Percentiles rank a stretch among this genome's conserved stretches.
These are phyloP conservation scores for Amorpha juglandis DNA, from an alignment of 2,888 invertebrate species.

Conservation along the genomic window DNA sequence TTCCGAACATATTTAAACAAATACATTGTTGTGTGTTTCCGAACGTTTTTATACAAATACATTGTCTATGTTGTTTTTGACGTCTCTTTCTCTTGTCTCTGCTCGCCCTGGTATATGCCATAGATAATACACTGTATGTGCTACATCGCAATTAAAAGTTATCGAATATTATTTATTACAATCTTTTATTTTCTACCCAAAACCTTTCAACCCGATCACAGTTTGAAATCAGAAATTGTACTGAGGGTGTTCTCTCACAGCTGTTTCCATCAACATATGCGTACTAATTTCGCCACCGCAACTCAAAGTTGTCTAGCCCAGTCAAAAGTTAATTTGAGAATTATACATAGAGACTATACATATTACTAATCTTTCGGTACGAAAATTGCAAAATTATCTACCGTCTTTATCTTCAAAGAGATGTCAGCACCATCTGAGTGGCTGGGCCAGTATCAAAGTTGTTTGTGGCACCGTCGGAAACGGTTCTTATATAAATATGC, in stretches of 20 bases:
- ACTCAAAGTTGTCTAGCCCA: constrained; percentile 58
- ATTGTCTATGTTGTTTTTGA: too few relatives aligned
- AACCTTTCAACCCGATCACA: constrained; percentile 58
- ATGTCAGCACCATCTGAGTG: constrained; percentile 78
- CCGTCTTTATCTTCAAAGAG: constrained; percentile 83
- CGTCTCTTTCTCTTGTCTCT: too few relatives aligned
- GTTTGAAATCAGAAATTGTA: constrained; percentile 59
- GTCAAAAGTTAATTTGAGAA: constrained; percentile 77
- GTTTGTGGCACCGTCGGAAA: constrained; percentile 71
- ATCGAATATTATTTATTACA: too few relatives aligned
- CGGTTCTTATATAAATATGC: constrained; percentile 67
- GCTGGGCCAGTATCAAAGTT: constrained; percentile 77
- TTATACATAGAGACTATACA: constrained; percentile 74
- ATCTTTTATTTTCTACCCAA: too few relatives aligned
- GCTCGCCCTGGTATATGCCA: too few relatives aligned
- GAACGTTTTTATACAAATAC: too few relatives aligned
- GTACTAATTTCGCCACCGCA: constrained; percentile 55
- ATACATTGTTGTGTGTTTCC: too few relatives aligned
- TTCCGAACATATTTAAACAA: too few relatives aligned
- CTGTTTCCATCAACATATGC: constrained; percentile 43
- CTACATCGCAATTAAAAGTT: too few relatives aligned
- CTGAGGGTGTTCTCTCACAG: constrained; percentile 32
- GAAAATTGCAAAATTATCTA: constrained; percentile 83
- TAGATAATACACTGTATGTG: too few relatives aligned
- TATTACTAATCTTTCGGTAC: constrained; percentile 69